These are phyloP conservation scores for Chitala chitala DNA, from an alignment of 2,113 vertebrate genomes.

Conservation along the genomic window DNA sequence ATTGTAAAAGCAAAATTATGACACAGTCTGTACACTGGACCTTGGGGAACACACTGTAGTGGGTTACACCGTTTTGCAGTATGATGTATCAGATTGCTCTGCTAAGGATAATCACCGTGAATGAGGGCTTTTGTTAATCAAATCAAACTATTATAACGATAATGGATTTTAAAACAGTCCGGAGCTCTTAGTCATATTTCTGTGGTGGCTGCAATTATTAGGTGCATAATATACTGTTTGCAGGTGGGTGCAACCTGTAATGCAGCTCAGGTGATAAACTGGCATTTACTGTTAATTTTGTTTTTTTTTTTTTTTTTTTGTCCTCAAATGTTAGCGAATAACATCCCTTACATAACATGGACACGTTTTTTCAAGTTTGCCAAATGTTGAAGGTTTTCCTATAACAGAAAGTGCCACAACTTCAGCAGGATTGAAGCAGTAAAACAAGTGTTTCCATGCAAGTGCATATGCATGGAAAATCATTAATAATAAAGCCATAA, in stretches of 20 bases:
- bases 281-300: neutral
- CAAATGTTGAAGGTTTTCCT: too few species aligned
- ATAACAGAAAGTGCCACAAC: too few species aligned
- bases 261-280: neutral
- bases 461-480: too few species aligned
- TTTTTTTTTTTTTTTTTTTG: neutral
- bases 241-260: neutral
- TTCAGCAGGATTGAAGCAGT: too few species aligned
- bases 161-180: slow-evolving; percentile 9
- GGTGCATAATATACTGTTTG: neutral
- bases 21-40: neutral
- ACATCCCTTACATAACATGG: too few species aligned
- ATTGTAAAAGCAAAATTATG: neutral
- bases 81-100: slow-evolving; percentile 1
- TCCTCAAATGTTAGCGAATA: neutral
- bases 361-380: too few species aligned
- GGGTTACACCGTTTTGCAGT: neutral
- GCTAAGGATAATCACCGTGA: neutral
- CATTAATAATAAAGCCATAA: too few species aligned
- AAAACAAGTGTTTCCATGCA: too few species aligned
- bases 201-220: neutral
- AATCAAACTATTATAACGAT: slow-evolving; percentile 14
- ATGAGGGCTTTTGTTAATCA: slow-evolving; percentile 14
- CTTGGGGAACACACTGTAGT: neutral
- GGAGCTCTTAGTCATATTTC: slow-evolving; percentile 14